Evolutionary conservation across 1,140 invertebrate species (phyloP), one percentile per base, ranked within the genome.

Genomic region (Euborellia annulipes): DNA sequence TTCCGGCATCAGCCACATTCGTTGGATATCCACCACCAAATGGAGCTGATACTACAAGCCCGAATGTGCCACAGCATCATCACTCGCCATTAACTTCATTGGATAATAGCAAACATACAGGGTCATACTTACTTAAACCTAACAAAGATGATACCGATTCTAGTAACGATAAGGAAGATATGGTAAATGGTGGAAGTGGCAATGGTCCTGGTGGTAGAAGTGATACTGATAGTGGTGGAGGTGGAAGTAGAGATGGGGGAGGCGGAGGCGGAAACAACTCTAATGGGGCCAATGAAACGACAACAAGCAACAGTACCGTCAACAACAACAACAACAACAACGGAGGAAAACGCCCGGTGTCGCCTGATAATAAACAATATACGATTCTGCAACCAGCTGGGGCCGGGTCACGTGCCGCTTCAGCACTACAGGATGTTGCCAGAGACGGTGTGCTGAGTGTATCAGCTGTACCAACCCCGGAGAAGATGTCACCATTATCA

Each of bases 351-450:
- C 23, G 23, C 23, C 23, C 65, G 4, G 4, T 27, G 11, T 27
- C 23, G 11, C 23, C 23, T 6, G 23, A 27, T 11, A 27, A 27
- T 48, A 73, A 85, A 61, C 82, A 86, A 54, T 87, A 86, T 54
- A 87, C 83, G 13, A 83, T 85, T 41, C 64, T 86, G 14, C 84
- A 87, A 57, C 83, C 83, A 1, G 82, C 83, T 7, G 78, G 76
- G 13, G 69, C 75, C 0, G 78, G 79, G 2, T 85, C 82, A 3
- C 70, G 81, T 22, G 80, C 80, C 0, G 80, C 82, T 1, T 80
- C 76, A 16, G 80, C 80, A 0, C 71, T 85, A 40, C 82, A 85
- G 55, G 82, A 85, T 55, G 67, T 70, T 30, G 75, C 78, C 6
- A 59, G 77, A 13, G 76, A 79, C 47, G 76, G 75, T 32, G 74